Evolutionary conservation across 1,140 invertebrate genomes (phyloP).

Genomic region (Chionoecetes opilio): DNA sequence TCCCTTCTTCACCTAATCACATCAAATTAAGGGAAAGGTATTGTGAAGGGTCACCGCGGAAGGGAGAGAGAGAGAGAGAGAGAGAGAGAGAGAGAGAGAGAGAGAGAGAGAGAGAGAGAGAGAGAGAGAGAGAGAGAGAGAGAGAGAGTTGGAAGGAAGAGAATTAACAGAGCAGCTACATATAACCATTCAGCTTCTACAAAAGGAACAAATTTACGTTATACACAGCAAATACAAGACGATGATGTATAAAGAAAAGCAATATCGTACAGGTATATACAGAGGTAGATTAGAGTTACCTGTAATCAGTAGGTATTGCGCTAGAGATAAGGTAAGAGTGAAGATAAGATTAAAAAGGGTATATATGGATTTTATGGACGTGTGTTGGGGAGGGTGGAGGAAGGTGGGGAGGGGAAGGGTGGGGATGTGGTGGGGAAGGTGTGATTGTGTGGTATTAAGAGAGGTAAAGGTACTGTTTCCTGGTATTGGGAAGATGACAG

Average conservation of each 20-base stretch:
- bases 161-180: not conserved
- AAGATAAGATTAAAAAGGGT: not conserved
- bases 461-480: too few relatives aligned
- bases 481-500: not conserved
- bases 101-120: constrained; percentile 55
- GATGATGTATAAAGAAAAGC: too few relatives aligned
- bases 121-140: not conserved
- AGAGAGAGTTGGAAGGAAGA: too few relatives aligned
- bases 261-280: too few relatives aligned
- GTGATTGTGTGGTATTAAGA: too few relatives aligned
- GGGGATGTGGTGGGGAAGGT: not conserved
- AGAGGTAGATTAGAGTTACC: too few relatives aligned
- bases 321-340: not conserved
- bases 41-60: constrained; percentile 2
- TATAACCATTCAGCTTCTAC: not conserved
- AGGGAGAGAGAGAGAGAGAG: constrained; percentile 62
- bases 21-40: not conserved
- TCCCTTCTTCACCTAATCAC: constrained; percentile 28
- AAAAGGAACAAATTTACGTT: not conserved
- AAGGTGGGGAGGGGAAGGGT: not conserved
- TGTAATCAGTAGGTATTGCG: not conserved
- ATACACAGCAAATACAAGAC: too few relatives aligned
- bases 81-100: constrained; percentile 56
- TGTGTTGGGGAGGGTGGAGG: not conserved
- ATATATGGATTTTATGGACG: not conserved